Base-by-base conservation (phyloP, 1,140 invertebrate species). In the Drosophila lowei region DNA sequence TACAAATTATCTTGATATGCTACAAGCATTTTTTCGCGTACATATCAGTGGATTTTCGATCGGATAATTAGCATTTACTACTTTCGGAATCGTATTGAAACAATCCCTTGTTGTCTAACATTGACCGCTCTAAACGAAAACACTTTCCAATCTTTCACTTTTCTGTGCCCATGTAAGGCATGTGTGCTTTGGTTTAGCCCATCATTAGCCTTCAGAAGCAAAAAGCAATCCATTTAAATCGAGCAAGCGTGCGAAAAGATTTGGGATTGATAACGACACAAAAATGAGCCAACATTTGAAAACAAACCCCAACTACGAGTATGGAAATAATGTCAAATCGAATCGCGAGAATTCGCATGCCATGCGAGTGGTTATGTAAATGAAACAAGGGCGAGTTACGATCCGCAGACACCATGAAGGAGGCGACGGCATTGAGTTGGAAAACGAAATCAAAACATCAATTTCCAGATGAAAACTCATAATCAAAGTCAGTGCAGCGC, bases 401-500 rank as follows among this genome's bases (percentile, higher is more conserved):
- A 54, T 52, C 63, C 8, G 64, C 52, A 70, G 64, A 70, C 46
- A 79, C 54, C 56, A 66, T 65, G 76, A 71, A 77, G 55, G 62
- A 72, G 68, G 58, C 74, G 60, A 83, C 46, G 54, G 56, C 66
- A 64, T 62, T 78, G 57, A 67, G 50, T 28, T 75, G 55, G 42
- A 76, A 79, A 60, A 44, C 50, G 50, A 73, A 72, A 68, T 49
- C 34, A 63, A 74, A 70, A 38, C 41, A 21, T 58, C 64, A 63
- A 62, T 50, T 59, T 56, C n/a, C 62, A 56, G 42, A 25, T 25
- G 50, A 46, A 60, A 67, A 47, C 53, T 75, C 57, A 66, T 58
- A 67, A 61, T 78, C 68, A 56, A 63, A 77, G 62, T 68, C 70
- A 67, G 56, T 85, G 72, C 76, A 89, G 75, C 56, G 63, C 70